A percentile compares a stretch with the other conserved stretches of the same genome.
Evolutionary conservation across 2,113 vertebrate species (phyloP).

Genomic region (Apus apus): DNA sequence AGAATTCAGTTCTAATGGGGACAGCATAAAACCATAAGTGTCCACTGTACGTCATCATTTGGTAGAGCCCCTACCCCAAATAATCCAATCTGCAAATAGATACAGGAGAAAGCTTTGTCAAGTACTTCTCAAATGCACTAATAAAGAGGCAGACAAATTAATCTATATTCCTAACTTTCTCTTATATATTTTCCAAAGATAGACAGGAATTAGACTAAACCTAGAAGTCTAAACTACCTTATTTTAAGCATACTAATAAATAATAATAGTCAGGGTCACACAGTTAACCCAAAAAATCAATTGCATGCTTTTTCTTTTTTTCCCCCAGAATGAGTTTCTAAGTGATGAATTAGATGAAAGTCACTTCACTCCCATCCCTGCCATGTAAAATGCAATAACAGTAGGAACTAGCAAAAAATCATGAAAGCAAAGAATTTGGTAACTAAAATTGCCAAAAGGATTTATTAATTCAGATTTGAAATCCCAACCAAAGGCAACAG

Average conservation of each 20-base stretch:
- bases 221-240: not conserved
- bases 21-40: rapidly evolving
- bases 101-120: not conserved
- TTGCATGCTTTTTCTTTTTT: not conserved
- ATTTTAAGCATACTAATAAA: not conserved
- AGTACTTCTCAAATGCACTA: not conserved
- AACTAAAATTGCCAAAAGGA: not conserved
- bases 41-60: rapidly evolving
- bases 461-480: not conserved
- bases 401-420: not conserved
- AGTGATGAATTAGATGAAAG: not conserved
- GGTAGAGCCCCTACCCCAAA: not conserved
- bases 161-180: not conserved
- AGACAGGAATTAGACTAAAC: not conserved
- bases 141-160: not conserved
- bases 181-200: not conserved
- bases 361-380: not conserved
- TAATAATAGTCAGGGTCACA: not conserved
- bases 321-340: not conserved
- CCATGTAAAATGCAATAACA: not conserved
- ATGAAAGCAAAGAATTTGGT: not conserved
- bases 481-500: not conserved
- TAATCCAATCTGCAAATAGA: not conserved
- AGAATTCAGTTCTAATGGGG: not conserved
- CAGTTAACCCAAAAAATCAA: not conserved